Base-by-base conservation (phyloP, 2,113 vertebrate species). In the Eulemur macaco region DNA sequence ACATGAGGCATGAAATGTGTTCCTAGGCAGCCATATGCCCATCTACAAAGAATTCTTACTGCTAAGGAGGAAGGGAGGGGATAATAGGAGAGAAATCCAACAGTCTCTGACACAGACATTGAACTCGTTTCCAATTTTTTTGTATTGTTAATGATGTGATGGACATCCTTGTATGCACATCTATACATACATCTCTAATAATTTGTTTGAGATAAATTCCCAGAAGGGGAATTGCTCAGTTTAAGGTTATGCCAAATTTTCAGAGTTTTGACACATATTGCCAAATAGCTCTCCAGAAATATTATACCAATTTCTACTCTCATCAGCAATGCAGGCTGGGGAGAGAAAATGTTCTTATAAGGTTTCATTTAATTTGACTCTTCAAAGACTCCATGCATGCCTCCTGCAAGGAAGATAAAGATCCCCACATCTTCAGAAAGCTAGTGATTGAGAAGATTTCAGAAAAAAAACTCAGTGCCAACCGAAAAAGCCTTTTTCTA, bases 331-430 rank as follows among this genome's bases (percentile, higher is more conserved):
- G 66, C 95, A 93, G 12, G 93, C 76, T 90, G 58, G 68, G 45
- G 42, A 94, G 14, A 94, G 85, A 88, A 94, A 88, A 94, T 78
- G 66, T 91, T 92, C 92, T 94, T 92, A 84, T 66, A 83, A 94
- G 77, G 92, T 82, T 96, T 95, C 21, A 86, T 95, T 96, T 97
- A 96, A 95, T 95, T 95, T 97, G 92, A 94, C 83, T 95, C 58
- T 85, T 98, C 86, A 94, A 90, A 97, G 91, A 94, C 82, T 92
- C 88, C 37, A 15, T 89, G 90, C 37, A 15, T 86, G 90, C 77
- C 77, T 96, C 93, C 73, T 78, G 29, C 8, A 39, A 96, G 56
- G 68, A 96, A 96, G 94, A 96, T 78, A 95, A 97, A 94, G 60
- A 95, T 96, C 66, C 42, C 3, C 58, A 42, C 63, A 77, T 82